These are phyloP conservation scores for Penaeus vannamei DNA, from an alignment of 1,140 invertebrate genomes.

Conservation along the genomic window DNA sequence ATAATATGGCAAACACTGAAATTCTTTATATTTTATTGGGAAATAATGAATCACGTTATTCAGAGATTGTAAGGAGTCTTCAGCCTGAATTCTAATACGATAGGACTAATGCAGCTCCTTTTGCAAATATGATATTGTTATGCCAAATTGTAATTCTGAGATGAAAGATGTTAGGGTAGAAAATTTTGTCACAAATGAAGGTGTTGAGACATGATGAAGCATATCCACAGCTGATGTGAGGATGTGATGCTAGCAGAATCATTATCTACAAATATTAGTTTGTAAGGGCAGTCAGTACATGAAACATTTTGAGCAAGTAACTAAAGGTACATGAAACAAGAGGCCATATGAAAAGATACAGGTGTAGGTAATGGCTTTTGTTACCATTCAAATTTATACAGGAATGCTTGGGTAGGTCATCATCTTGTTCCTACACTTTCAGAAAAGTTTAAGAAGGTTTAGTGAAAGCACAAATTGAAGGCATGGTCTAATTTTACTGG, in stretches of 20 bases:
- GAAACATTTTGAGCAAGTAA: too few relatives aligned
- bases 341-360: too few relatives aligned
- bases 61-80: constrained; percentile 30
- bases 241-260: too few relatives aligned
- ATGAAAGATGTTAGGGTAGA: constrained; percentile 34
- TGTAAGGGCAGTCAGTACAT: too few relatives aligned
- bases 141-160: constrained; percentile 9
- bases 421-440: constrained; percentile 31
- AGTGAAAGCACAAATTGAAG: constrained; percentile 44
- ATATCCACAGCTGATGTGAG: too few relatives aligned
- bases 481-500: constrained; percentile 27
- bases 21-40: not conserved
- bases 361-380: too few relatives aligned
- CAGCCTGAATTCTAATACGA: constrained; percentile 17
- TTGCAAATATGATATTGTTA: constrained; percentile 34
- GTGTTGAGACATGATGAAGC: constrained; percentile 20
- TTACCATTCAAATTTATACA: too few relatives aligned
- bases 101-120: constrained; percentile 39
- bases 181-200: constrained; percentile 40
- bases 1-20: constrained; percentile 8
- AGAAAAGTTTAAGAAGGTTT: constrained; percentile 20
- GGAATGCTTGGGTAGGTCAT: not conserved
- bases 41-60: not conserved
- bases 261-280: too few relatives aligned
- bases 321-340: too few relatives aligned